Percentiles rank a stretch among this genome's conserved stretches.
phyloP scores from a whole-genome alignment of 2,888 invertebrate genomes.

The Lithodes maja region DNA sequence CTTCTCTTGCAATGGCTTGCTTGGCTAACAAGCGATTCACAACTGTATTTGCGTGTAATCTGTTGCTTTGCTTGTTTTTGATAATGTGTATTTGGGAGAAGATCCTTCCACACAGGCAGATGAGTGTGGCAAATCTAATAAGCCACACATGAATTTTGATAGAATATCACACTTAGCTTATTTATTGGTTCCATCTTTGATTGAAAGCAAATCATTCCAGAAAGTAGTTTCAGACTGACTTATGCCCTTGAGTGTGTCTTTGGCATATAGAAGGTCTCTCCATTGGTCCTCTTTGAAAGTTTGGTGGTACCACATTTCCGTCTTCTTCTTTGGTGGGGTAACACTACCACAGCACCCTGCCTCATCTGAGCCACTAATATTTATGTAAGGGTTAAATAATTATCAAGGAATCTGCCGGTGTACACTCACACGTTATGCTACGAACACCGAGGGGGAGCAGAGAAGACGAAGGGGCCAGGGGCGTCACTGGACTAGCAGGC shows the following conservation, averaged over 20 bases:
- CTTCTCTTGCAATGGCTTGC: conserved; percentile 33
- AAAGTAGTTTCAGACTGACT: conserved; percentile 3
- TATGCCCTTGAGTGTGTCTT: conserved; percentile 27
- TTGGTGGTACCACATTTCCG: too few species aligned
- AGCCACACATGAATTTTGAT: background rate
- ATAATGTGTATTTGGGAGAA: background rate
- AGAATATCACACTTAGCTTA: conserved; percentile 5
- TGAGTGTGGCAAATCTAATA: background rate
- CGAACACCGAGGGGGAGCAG: too few species aligned
- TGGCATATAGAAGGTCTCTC: conserved; percentile 28
- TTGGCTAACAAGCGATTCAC: conserved; percentile 27
- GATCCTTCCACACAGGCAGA: conserved; percentile 9
- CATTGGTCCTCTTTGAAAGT: conserved; percentile 16
- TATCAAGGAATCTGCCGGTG: too few species aligned
- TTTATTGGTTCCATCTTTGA: conserved; percentile 20
- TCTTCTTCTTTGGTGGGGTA: too few species aligned
- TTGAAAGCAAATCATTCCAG: conserved; percentile 11
- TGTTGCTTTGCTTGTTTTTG: conserved; percentile 35
- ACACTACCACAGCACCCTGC: too few species aligned
- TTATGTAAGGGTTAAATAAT: too few species aligned
- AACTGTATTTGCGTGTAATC: background rate
- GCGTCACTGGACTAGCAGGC: too few species aligned
- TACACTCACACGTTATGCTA: too few species aligned
- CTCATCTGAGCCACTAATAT: too few species aligned
- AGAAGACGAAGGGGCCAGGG: too few species aligned